These are phyloP conservation scores for Aphelenchoides besseyi DNA, from an alignment of 1,140 invertebrate species.

Conservation along the genomic window DNA sequence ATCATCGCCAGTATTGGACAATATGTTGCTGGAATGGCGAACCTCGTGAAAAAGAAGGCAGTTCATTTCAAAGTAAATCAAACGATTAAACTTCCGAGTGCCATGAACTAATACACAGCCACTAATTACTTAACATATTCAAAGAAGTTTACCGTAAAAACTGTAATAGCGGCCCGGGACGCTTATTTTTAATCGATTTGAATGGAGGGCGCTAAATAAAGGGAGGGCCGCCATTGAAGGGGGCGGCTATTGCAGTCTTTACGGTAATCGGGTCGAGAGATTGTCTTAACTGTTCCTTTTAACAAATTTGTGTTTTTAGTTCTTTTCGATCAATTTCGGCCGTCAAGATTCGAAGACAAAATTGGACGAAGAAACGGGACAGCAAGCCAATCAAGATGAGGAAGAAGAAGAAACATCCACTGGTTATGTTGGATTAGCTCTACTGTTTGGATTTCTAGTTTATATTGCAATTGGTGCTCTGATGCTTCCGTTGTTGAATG, in stretches of 20 bases:
- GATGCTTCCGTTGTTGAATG: constrained; percentile 49
- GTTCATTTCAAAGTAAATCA: constrained; percentile 19
- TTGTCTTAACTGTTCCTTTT: too few species aligned
- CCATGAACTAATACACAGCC: neutral
- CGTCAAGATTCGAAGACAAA: constrained; percentile 22
- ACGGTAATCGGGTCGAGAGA: too few species aligned
- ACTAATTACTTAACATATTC: neutral
- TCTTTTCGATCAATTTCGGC: constrained; percentile 29
- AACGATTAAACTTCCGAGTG: constrained; percentile 14
- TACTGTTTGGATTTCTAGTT: constrained; percentile 39
- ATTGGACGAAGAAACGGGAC: constrained; percentile 13
- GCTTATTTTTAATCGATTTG: too few species aligned
- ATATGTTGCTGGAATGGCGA: constrained; percentile 53
- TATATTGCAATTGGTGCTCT: constrained; percentile 53
- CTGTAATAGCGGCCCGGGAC: too few species aligned
- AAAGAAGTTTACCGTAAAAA: constrained; percentile 37
- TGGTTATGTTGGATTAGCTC: constrained; percentile 29
- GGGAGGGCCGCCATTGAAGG: too few species aligned
- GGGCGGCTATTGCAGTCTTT: too few species aligned
- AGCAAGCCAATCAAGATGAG: neutral
- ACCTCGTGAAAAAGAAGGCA: constrained; percentile 44
- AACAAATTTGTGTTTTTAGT: constrained; percentile 12
- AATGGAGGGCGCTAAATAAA: too few species aligned
- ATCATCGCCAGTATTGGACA: constrained; percentile 56
- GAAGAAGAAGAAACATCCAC: constrained; percentile 26